phyloP scores from a whole-genome alignment of 2,888 invertebrate species.

The Pterostichus niger region DNA sequence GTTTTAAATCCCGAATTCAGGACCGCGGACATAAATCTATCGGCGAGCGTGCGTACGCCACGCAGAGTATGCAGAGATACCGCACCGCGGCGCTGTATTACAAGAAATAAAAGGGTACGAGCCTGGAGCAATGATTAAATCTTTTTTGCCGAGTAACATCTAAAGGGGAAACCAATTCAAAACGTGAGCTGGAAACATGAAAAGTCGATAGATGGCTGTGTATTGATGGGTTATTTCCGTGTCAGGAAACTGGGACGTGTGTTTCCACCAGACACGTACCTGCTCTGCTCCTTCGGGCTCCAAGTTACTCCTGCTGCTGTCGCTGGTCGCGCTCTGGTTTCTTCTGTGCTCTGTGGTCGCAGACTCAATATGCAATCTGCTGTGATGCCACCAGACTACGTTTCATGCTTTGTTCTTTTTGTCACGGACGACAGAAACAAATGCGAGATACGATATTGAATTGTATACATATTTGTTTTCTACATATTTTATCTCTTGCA shows the following conservation, averaged over 20 bases:
- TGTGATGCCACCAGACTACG: background rate
- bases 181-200: constrained; percentile 74
- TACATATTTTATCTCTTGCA: background rate
- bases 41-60: constrained; percentile 12
- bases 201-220: constrained; percentile 73
- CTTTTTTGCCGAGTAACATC: constrained; percentile 66
- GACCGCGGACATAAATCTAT: constrained; percentile 38
- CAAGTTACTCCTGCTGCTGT: no score
- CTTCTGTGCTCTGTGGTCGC: background rate
- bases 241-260: constrained; percentile 70
- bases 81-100: constrained; percentile 40
- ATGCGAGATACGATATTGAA: constrained; percentile 27
- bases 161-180: constrained; percentile 73
- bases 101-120: constrained; percentile 64
- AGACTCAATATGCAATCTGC: constrained; percentile 45
- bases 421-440: constrained; percentile 3
- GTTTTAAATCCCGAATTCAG: constrained; percentile 24
- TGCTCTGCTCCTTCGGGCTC: constrained; percentile 27
- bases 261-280: constrained; percentile 54
- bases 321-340: constrained; percentile 1
- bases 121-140: constrained; percentile 64
- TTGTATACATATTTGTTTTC: constrained; percentile 30
- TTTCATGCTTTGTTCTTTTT: constrained; percentile 1
- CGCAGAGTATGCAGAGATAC: constrained; percentile 40
- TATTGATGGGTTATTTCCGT: constrained; percentile 75